Base-by-base conservation (phyloP, 2,888 invertebrate species). In the Villa cingulata region DNA sequence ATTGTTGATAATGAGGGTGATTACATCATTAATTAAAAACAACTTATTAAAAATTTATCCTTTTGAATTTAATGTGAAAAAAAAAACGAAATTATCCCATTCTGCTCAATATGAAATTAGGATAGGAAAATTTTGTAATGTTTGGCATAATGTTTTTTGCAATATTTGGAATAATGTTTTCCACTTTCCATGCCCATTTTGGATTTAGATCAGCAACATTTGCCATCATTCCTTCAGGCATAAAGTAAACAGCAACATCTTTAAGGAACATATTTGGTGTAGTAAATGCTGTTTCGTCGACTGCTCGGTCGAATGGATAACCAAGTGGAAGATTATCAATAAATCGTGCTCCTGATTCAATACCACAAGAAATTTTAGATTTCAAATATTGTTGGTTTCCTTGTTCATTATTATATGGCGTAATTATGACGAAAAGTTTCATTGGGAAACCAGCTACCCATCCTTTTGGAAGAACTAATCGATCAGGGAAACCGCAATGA, bases 261-360 rank as follows among this genome's bases (percentile, higher is more conserved):
- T 75, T 70, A 62, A 75, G 72, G 72, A 62, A 74, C 70, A 76
- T 74, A 66, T 80, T 80, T 27, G 76, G 74, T 48, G 74, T 71
- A 41, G 68, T 60, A 66, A 72, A 81, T 50, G 71, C 70, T 38
- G 66, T 64, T 18, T 74, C 66, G 41, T 75, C 70, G 56, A 81
- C 74, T 12, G 70, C 71, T 56, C 81, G 78, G 61, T 86, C 83
- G 59, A 85, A 75, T 54, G 85, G 85, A 73, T 77, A 86, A 45
- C 80, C 81, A 55, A 78, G 70, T 37, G 82, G 74, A 62, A 73
- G 73, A 53, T 72, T 72, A 60, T 83, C 82, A 29, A 77, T 64
- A 45, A 61, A 54, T 45, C 64, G 57, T 70, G 72, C 58, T 60
- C 72, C 74, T 60, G 70, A 71, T 51, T 73, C 74, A 48, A 71